Evolutionary conservation across 2,888 invertebrate genomes (phyloP).

Genomic region (Orthonevra nobilis): DNA sequence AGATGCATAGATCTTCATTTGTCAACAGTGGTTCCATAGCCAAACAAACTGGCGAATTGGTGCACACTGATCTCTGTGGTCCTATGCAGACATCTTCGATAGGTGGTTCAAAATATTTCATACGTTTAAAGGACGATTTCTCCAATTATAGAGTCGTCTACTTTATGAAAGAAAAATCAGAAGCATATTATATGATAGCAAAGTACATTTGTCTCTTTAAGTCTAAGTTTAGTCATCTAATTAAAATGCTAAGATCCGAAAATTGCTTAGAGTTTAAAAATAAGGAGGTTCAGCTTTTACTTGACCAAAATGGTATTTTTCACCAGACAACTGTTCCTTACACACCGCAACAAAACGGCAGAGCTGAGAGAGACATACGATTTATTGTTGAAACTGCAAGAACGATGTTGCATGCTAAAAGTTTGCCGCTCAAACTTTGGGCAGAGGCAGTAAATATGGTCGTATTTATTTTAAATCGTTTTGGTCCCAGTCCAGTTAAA

Average conservation of each 20-base stretch:
- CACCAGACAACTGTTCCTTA: conserved; percentile 3
- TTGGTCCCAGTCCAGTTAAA: conserved; percentile 65
- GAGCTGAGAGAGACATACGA: too few relatives aligned
- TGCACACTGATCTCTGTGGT: conserved; percentile 71
- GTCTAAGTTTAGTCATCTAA: conserved; percentile 72
- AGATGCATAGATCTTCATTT: conserved; percentile 63
- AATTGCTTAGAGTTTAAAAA: too few relatives aligned
- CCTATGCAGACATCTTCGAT: conserved; percentile 60
- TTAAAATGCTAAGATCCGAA: too few relatives aligned
- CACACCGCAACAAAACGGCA: neutral
- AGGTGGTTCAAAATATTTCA: too few relatives aligned
- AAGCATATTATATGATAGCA: too few relatives aligned
- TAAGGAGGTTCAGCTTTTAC: neutral
- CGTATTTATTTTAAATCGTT: conserved; percentile 75
- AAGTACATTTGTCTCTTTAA: conserved; percentile 6
- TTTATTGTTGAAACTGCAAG: too few relatives aligned
- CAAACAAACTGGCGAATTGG: too few relatives aligned
- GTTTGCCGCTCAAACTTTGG: too few relatives aligned
- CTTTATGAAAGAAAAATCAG: too few relatives aligned
- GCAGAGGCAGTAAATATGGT: conserved; percentile 75
- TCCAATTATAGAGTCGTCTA: too few relatives aligned
- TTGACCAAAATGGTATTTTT: neutral
- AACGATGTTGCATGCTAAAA: too few relatives aligned
- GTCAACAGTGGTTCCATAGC: conserved; percentile 28
- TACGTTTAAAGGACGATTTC: too few relatives aligned